Evolutionary conservation across 2,888 invertebrate species (phyloP).

Genomic region (Argyresthia albistria): DNA sequence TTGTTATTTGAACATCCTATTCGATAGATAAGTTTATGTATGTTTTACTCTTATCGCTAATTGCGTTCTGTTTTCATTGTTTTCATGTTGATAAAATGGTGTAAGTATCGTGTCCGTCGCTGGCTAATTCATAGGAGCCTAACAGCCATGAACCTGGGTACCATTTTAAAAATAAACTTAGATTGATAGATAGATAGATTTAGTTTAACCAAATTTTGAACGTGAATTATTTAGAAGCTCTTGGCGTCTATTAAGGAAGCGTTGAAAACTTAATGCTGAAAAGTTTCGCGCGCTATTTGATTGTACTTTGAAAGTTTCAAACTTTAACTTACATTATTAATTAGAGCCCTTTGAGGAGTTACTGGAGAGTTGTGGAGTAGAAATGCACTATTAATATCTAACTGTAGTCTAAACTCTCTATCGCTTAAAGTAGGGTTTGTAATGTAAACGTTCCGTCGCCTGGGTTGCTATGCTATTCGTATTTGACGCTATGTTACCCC

Average conservation of each 20-base stretch:
- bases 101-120: neutral
- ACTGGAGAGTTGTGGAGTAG: neutral
- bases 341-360: neutral
- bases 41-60: neutral
- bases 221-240: neutral
- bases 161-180: too few relatives aligned
- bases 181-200: too few relatives aligned
- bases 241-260: neutral
- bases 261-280: neutral
- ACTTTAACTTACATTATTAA: conserved; percentile 2
- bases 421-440: too few relatives aligned
- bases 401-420: too few relatives aligned
- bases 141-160: too few relatives aligned
- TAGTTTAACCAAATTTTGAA: too few relatives aligned
- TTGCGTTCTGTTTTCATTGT: neutral
- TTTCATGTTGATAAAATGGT: neutral
- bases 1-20: neutral
- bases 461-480: too few relatives aligned
- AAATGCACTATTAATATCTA: neutral
- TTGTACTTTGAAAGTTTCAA: neutral
- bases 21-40: neutral
- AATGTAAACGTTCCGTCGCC: too few relatives aligned
- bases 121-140: too few relatives aligned
- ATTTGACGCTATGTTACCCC: too few relatives aligned
- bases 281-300: conserved; percentile 1